A percentile compares a stretch with the other conserved stretches of the same genome.
Conservation (phyloP, 2,113 vertebrate genomes). For the Emberiza fucata region DNA sequence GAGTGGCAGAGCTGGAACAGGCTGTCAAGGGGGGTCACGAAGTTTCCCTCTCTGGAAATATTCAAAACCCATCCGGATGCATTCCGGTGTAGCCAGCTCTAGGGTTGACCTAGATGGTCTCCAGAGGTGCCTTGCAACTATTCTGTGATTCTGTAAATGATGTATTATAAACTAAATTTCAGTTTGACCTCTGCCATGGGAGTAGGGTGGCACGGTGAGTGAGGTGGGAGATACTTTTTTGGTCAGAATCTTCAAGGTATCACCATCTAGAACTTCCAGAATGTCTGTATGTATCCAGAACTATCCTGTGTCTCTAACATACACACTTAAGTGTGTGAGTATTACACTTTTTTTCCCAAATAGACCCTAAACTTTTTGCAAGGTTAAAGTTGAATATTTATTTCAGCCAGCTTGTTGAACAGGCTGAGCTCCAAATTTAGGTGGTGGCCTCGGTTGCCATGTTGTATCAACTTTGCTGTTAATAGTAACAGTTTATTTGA, state of each 20-base stretch:
- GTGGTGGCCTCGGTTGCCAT: accelerated
- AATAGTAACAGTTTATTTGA: neutral
- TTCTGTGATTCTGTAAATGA: neutral
- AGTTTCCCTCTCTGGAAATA: neutral
- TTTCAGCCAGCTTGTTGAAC: neutral
- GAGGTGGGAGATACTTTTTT: neutral
- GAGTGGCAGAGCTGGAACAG: neutral
- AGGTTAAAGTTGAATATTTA: neutral
- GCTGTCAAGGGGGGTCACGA: accelerated
- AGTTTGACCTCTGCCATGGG: neutral
- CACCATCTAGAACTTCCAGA: neutral
- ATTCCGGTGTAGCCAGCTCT: neutral
- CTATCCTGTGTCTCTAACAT: neutral
- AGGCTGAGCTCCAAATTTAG: neutral
- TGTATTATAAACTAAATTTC: neutral
- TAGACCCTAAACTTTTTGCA: neutral
- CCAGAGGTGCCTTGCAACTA: neutral
- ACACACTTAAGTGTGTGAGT: neutral
- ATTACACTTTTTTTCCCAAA: neutral
- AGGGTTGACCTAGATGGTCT: neutral
- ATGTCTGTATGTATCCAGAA: neutral
- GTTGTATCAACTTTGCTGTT: neutral
- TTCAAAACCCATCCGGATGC: accelerated
- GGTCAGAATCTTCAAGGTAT: neutral
- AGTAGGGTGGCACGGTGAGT: neutral